Percentiles rank a stretch among this genome's conserved stretches.
Conservation (phyloP, 2,888 invertebrate species). For the Oligia latruncula region DNA sequence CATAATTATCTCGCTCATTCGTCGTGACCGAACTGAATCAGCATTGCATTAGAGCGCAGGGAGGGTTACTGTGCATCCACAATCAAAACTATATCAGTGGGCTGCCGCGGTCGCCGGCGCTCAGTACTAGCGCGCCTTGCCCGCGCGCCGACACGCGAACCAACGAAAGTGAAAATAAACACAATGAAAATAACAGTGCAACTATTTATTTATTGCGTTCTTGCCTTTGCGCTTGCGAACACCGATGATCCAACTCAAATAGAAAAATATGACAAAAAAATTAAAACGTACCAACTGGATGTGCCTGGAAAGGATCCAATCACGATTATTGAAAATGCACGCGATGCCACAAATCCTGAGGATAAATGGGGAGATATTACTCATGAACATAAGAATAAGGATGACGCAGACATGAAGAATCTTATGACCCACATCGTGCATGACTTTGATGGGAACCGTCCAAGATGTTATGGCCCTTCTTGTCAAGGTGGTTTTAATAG, state of each 20-base stretch:
- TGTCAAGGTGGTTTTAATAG: slow-evolving; percentile 82
- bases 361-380: slow-evolving; percentile 74
- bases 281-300: slow-evolving; percentile 89
- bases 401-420: slow-evolving; percentile 82
- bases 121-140: slow-evolving; percentile 85
- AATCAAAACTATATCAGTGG: slow-evolving; percentile 88
- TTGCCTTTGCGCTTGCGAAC: slow-evolving; percentile 76
- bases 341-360: slow-evolving; percentile 63
- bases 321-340: slow-evolving; percentile 89
- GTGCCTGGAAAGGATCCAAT: slow-evolving; percentile 90
- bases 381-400: slow-evolving; percentile 71
- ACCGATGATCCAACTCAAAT: slow-evolving; percentile 79
- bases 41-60: slow-evolving; percentile 87
- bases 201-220: slow-evolving; percentile 77
- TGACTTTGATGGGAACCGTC: slow-evolving; percentile 79
- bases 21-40: slow-evolving; percentile 88
- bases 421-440: slow-evolving; percentile 85
- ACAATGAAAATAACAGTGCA: slow-evolving; percentile 86
- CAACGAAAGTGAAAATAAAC: slow-evolving; percentile 84
- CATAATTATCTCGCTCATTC: slow-evolving; percentile 88
- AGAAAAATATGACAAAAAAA: slow-evolving; percentile 81
- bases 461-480: slow-evolving; percentile 87
- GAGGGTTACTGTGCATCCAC: slow-evolving; percentile 87
- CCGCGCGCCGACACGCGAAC: slow-evolving; percentile 82
- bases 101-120: slow-evolving; percentile 76